Base-by-base conservation (phyloP, 2,888 invertebrate genomes). In the Carpatolechia fugitivella region DNA sequence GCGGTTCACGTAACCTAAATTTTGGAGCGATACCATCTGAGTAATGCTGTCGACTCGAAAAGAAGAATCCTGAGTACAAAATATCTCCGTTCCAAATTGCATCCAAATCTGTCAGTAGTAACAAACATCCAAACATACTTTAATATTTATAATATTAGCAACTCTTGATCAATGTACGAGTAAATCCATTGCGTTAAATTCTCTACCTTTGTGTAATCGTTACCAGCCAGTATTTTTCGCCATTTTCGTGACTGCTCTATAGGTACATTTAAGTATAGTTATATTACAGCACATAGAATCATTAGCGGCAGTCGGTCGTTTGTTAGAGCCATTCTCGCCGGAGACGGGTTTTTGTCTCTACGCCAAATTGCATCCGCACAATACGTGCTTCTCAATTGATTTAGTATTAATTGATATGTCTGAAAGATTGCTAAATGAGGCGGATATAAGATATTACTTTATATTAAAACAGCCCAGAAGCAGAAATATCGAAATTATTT, bases 271-370 rank as follows among this genome's bases (percentile, higher is more conserved):
- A 1, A 18, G 40, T 64, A 56, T 67, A 63, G 61, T 56, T 72
- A 72, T 71, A 3, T 10, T 20, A 68, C 69, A 65, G 69, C 69
- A 69, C 79, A 77, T 74, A 80, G 83, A 82, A 86, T 87, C 89
- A 90, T 90, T 90, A 89, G 88, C 83, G 74, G 81, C 83, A 80
- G 72, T 78, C 81, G 86, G 82, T 89, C 89, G 89, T 89, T 90
- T 87, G 89, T 89, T 86, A 84, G 80, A 84, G 78, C 80, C 80
- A 80, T 80, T 79, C 84, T 79, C 79, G 74, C 69, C 77, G 78
- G 85, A 85, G 88, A 85, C 85, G 76, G 70, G 85, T 89, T 89
- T 89, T 89, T 89, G 89, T 85, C 78, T 70, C 76, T 70, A 66
- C 77, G 78, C 88, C 84, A 88, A 89, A 89, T 89, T 88, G 87